phyloP scores from a whole-genome alignment of 1,140 invertebrate genomes.

The Diorhabda sublineata region DNA sequence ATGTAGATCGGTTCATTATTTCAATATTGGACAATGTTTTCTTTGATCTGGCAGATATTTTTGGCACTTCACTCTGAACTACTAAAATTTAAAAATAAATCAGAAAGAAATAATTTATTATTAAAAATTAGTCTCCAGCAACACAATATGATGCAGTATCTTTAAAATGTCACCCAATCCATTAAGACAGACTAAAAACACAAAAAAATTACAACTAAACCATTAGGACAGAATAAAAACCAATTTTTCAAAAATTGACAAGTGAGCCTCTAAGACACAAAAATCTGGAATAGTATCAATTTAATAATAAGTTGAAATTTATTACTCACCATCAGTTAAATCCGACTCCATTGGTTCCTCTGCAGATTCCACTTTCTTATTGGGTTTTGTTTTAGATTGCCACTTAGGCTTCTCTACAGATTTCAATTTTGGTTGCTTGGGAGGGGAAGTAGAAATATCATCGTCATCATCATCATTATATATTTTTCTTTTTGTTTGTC shows the following conservation, averaged over 20 bases:
- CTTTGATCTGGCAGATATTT: background rate
- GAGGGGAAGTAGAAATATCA: background rate
- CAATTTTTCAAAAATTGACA: background rate
- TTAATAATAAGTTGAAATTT: no score
- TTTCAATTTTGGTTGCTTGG: conserved; percentile 8
- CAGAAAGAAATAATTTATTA: no score
- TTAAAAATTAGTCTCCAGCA: no score
- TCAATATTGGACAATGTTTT: conserved; percentile 1
- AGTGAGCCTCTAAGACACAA: no score
- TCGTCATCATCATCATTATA: conserved; percentile 11
- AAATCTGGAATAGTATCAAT: no score
- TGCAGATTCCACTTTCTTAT: background rate
- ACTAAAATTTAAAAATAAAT: background rate
- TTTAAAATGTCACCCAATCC: no score
- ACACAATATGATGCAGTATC: no score
- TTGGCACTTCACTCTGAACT: background rate
- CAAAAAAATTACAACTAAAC: background rate
- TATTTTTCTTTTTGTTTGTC: conserved; percentile 17
- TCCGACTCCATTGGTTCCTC: background rate
- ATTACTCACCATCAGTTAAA: no score
- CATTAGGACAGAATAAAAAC: background rate
- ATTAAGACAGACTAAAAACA: background rate
- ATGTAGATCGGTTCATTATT: conserved; percentile 2
- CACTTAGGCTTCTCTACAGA: conserved; percentile 5
- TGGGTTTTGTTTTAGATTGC: background rate